These are phyloP conservation scores for Diglossa cyanea DNA, from an alignment of 2,797 vertebrate genomes.

Conservation along the genomic window DNA sequence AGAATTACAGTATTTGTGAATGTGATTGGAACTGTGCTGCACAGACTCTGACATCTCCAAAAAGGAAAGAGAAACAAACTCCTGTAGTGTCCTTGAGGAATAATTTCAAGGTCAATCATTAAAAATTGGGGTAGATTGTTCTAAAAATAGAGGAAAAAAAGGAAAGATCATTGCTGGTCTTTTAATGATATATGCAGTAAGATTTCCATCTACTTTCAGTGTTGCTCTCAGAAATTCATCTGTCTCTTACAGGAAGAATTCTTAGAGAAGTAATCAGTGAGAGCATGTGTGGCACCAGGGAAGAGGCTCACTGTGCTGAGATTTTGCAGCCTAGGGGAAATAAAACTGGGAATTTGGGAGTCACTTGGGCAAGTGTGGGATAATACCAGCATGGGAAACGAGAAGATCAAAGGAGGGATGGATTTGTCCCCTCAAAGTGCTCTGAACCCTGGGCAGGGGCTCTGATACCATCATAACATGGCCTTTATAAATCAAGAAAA, in stretches of 20 bases:
- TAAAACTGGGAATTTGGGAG: background rate
- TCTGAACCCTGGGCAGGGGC: background rate
- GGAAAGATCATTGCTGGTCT: background rate
- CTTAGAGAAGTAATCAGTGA: background rate
- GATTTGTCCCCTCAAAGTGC: background rate
- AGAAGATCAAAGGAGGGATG: background rate
- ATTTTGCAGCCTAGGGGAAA: background rate
- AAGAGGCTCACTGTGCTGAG: background rate
- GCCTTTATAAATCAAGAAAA: background rate
- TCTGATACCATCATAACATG: background rate
- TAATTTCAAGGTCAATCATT: background rate
- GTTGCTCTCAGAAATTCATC: background rate
- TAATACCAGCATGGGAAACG: background rate
- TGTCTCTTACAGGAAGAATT: background rate
- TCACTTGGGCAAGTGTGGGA: background rate
- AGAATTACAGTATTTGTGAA: background rate
- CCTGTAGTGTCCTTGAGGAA: background rate
- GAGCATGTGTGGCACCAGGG: background rate
- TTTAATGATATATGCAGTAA: background rate
- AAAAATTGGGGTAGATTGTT: background rate
- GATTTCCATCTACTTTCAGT: background rate
- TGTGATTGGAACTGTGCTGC: background rate
- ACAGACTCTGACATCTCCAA: background rate
- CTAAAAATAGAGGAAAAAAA: background rate
- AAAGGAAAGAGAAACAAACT: background rate